Evolutionary conservation across 2,113 vertebrate genomes (phyloP).

Genomic region (Atractosteus spatula): DNA sequence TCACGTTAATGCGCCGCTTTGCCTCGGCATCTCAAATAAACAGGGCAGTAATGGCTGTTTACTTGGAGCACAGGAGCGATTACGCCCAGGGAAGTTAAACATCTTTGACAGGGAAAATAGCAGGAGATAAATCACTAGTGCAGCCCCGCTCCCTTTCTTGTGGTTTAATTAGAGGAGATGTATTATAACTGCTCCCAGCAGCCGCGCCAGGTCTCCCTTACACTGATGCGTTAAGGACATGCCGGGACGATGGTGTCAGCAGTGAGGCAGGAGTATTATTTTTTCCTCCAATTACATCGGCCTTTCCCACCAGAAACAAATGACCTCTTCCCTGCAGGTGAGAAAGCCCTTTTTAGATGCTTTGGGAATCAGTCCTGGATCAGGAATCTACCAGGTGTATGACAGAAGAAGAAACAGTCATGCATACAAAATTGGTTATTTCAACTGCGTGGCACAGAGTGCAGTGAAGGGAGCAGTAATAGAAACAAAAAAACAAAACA

Average conservation of each 20-base stretch:
- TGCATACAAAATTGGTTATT: too few species aligned
- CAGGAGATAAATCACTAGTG: constrained; percentile 60
- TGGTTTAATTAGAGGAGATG: constrained; percentile 59
- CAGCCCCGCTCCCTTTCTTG: constrained; percentile 46
- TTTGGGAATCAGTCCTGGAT: too few species aligned
- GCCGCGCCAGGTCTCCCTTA: constrained; percentile 4
- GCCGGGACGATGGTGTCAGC: constrained; percentile 46
- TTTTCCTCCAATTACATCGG: constrained; percentile 41
- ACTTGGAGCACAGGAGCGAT: constrained; percentile 60
- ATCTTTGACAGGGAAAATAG: constrained; percentile 67
- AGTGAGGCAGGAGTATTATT: constrained; percentile 40
- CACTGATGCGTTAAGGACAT: constrained; percentile 39
- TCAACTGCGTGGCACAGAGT: too few species aligned
- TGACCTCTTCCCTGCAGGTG: constrained; percentile 30
- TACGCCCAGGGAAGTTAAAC: constrained; percentile 63
- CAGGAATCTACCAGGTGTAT: too few species aligned
- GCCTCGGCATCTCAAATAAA: constrained; percentile 66
- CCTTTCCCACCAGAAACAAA: constrained; percentile 21
- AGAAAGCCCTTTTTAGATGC: too few species aligned
- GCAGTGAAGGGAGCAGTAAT: too few species aligned
- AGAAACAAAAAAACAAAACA: too few species aligned
- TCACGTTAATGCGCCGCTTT: constrained; percentile 40
- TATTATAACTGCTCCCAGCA: constrained; percentile 62
- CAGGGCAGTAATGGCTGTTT: constrained; percentile 65
- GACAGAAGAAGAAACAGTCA: too few species aligned